These are phyloP conservation scores for Gobiocypris rarus DNA, from an alignment of 2,113 vertebrate genomes.

Conservation along the genomic window DNA sequence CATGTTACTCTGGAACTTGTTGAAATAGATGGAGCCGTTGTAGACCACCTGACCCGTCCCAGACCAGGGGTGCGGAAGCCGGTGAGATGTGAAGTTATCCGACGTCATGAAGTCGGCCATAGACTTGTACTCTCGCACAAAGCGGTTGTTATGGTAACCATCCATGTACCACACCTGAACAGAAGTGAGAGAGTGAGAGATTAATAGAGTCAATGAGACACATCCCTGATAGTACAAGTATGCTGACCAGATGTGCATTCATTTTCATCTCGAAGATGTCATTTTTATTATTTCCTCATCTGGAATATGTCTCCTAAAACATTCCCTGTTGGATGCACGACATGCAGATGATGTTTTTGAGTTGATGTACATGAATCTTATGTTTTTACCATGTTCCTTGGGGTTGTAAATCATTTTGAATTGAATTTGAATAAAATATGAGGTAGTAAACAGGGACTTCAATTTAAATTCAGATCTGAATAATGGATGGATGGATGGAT, in stretches of 20 bases:
- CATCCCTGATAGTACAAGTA: no score
- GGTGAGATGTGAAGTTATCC: constrained; percentile 97
- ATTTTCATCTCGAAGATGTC: background rate
- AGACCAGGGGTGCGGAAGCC: constrained; percentile 96
- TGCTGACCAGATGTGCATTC: background rate
- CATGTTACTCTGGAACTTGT: constrained; percentile 98
- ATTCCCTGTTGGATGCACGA: background rate
- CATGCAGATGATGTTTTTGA: background rate
- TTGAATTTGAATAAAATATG: background rate
- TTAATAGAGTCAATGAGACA: no score
- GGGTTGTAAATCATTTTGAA: background rate
- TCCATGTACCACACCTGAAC: constrained; percentile 99
- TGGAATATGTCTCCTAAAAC: background rate
- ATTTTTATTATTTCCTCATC: background rate
- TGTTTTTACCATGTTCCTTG: background rate
- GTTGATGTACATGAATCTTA: background rate
- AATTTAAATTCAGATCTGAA: no score
- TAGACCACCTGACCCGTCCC: constrained; percentile 98
- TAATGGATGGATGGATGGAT: background rate
- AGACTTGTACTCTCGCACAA: constrained; percentile 94
- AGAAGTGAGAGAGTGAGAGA: constrained; percentile 4
- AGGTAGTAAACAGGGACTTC: background rate
- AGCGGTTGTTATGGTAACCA: constrained; percentile 98
- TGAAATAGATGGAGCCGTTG: constrained; percentile 98
- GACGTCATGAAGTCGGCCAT: constrained; percentile 94